phyloP scores from a whole-genome alignment of 2,113 vertebrate genomes.

The Trematocara macrostoma region DNA sequence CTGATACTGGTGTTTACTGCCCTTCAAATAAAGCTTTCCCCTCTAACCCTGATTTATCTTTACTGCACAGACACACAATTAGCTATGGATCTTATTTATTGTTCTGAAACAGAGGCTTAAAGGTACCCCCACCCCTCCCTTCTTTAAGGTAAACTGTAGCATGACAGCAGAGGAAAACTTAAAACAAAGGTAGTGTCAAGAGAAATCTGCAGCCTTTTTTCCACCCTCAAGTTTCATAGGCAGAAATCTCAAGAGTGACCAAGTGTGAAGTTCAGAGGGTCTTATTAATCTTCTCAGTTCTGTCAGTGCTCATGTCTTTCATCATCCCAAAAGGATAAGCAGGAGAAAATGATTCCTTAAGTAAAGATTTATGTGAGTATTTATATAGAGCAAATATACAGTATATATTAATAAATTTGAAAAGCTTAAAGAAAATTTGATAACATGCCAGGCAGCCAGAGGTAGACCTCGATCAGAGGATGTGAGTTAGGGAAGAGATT shows the following conservation, averaged over 20 bases:
- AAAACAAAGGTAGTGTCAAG: not conserved
- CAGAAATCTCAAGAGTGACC: conserved; percentile 7
- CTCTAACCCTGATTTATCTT: not conserved
- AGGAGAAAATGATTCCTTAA: not conserved
- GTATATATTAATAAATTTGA: not conserved
- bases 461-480: not conserved
- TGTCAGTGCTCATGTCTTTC: not conserved
- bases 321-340: not conserved
- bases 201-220: not conserved
- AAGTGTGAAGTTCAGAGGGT: conserved; percentile 6
- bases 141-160: not conserved
- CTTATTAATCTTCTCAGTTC: conserved; percentile 18
- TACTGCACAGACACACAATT: not conserved
- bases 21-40: not conserved
- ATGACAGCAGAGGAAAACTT: not conserved
- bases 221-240: not conserved
- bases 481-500: not conserved
- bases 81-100: not conserved
- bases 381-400: not conserved
- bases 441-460: not conserved
- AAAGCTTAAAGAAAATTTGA: not conserved
- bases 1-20: not conserved
- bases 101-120: not conserved
- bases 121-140: not conserved
- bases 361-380: not conserved